Percentiles rank a stretch among this genome's conserved stretches.
phyloP scores from a whole-genome alignment of 2,888 invertebrate genomes.

The Torymus texanus region DNA sequence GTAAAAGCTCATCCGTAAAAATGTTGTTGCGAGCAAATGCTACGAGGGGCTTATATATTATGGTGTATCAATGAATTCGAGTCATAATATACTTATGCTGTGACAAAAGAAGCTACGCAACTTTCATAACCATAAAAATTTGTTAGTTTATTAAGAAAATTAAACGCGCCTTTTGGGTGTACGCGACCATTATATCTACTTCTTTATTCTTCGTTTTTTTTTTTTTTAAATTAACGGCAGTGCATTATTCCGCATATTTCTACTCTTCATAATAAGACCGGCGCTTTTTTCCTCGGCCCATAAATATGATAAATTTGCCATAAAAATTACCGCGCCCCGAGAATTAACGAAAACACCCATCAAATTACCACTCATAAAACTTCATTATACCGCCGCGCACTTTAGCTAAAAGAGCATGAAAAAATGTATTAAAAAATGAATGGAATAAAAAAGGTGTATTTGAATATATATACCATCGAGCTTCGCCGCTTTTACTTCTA shows the following conservation, averaged over 20 bases:
- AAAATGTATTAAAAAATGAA: background rate
- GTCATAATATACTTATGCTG: too few species aligned
- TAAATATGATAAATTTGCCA: conserved; percentile 42
- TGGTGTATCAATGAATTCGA: too few species aligned
- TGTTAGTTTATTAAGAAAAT: too few species aligned
- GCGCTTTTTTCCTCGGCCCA: conserved; percentile 3
- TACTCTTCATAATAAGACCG: background rate
- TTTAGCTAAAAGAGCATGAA: conserved; percentile 4
- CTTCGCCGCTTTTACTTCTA: background rate
- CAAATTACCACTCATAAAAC: conserved; percentile 29
- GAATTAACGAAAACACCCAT: conserved; percentile 28
- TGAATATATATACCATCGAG: background rate
- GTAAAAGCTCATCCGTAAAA: too few species aligned
- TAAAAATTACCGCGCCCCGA: conserved; percentile 36
- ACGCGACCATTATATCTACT: too few species aligned
- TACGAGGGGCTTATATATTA: too few species aligned
- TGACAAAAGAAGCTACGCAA: too few species aligned
- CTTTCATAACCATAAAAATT: too few species aligned
- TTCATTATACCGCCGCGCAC: conserved; percentile 19
- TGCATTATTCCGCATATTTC: conserved; percentile 14
- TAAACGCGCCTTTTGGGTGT: too few species aligned
- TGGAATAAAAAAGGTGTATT: background rate
- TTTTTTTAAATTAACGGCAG: conserved; percentile 17
- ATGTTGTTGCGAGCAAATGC: too few species aligned
- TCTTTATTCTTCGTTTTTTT: too few species aligned